A percentile compares a stretch with the other conserved stretches of the same genome.
phyloP scores from a whole-genome alignment of 1,140 invertebrate genomes.

The Harlomillsia oculata region DNA sequence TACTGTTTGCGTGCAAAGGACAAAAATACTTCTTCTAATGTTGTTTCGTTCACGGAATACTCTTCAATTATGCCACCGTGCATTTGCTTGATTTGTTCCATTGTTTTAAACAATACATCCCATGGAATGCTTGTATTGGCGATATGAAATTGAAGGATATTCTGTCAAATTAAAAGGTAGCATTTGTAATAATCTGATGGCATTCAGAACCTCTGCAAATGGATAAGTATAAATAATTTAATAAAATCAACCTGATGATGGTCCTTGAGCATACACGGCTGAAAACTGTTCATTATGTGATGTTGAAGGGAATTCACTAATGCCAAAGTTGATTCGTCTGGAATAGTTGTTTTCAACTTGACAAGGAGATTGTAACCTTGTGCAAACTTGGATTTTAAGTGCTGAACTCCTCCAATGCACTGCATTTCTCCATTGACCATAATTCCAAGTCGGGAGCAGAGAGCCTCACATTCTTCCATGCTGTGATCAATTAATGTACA shows the following conservation, averaged over 20 bases:
- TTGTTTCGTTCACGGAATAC: slow-evolving; percentile 52
- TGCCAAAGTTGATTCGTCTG: background rate
- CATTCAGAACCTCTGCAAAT: background rate
- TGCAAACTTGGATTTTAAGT: slow-evolving; percentile 50
- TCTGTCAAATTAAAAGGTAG: slow-evolving; percentile 37
- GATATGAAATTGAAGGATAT: slow-evolving; percentile 49
- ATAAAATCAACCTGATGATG: slow-evolving; percentile 16
- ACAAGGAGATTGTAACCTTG: slow-evolving; percentile 49
- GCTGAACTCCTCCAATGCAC: slow-evolving; percentile 47
- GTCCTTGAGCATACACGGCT: slow-evolving; percentile 26
- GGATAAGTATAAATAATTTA: background rate
- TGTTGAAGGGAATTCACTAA: background rate
- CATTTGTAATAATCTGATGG: background rate
- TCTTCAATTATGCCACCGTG: slow-evolving; percentile 45
- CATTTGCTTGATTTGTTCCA: slow-evolving; percentile 43
- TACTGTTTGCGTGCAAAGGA: slow-evolving; percentile 37
- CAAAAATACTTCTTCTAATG: slow-evolving; percentile 51
- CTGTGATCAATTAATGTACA: background rate
- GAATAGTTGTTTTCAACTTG: slow-evolving; percentile 12
- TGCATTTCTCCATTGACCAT: slow-evolving; percentile 63
- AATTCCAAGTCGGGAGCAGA: slow-evolving; percentile 45
- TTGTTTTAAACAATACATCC: slow-evolving; percentile 45
- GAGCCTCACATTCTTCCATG: slow-evolving; percentile 46
- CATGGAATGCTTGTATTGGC: slow-evolving; percentile 40
- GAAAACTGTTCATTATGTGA: background rate